Conservation (phyloP, 1,140 invertebrate species). For the silkworm (Bombyx mori) region DNA sequence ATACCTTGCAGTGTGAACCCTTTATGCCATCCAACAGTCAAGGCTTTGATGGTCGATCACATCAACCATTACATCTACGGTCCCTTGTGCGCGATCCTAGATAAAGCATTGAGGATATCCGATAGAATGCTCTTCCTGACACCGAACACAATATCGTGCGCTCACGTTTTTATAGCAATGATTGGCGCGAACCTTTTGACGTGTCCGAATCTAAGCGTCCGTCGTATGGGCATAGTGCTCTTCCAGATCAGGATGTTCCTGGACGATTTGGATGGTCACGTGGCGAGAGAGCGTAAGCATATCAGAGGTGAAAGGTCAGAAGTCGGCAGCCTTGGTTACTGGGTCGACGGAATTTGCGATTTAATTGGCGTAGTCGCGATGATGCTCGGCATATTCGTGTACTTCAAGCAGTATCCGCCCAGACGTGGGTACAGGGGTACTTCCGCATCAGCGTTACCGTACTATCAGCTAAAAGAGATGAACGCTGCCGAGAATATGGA, state of each 20-base stretch:
- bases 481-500: slow-evolving; percentile 61
- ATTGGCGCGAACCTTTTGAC: slow-evolving; percentile 78
- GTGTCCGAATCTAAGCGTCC: slow-evolving; percentile 75
- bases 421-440: slow-evolving; percentile 77
- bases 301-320: slow-evolving; percentile 80
- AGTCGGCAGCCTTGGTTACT: slow-evolving; percentile 79
- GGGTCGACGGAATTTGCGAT: slow-evolving; percentile 83
- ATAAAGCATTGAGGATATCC: slow-evolving; percentile 76
- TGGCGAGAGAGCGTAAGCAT: slow-evolving; percentile 79
- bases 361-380: slow-evolving; percentile 79
- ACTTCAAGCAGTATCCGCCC: slow-evolving; percentile 78
- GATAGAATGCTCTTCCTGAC: slow-evolving; percentile 76
- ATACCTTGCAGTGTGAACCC: slow-evolving; percentile 79
- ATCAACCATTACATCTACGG: slow-evolving; percentile 83
- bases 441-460: slow-evolving; percentile 58
- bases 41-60: slow-evolving; percentile 81
- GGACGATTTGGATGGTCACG: slow-evolving; percentile 85
- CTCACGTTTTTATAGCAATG: slow-evolving; percentile 81
- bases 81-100: slow-evolving; percentile 78
- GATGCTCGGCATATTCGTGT: slow-evolving; percentile 76
- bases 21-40: slow-evolving; percentile 81
- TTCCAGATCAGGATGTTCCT: slow-evolving; percentile 84
- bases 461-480: slow-evolving; percentile 65
- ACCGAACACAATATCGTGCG: slow-evolving; percentile 83
- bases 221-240: slow-evolving; percentile 79